phyloP scores from a whole-genome alignment of 2,888 invertebrate genomes.

The Ormyrus rosae region DNA sequence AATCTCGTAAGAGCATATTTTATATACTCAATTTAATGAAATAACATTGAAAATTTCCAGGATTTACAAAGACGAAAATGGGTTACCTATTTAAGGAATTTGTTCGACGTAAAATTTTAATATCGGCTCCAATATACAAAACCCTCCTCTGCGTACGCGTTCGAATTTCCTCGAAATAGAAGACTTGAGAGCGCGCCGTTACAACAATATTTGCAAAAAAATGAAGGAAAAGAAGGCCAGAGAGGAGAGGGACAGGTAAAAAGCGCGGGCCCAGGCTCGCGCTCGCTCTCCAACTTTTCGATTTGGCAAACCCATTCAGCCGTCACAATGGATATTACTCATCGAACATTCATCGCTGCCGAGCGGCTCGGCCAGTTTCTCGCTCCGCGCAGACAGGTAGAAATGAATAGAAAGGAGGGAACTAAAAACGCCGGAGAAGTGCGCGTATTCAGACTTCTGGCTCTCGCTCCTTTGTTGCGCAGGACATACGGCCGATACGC shows the following conservation, averaged over 20 bases:
- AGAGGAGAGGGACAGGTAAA: neutral
- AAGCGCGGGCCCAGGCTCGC: neutral
- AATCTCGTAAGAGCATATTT: too few species aligned
- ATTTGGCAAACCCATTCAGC: constrained; percentile 43
- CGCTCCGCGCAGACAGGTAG: constrained; percentile 35
- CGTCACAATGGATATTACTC: constrained; percentile 51
- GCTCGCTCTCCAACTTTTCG: constrained; percentile 37
- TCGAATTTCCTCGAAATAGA: neutral
- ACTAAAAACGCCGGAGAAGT: constrained; percentile 8
- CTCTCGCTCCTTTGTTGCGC: constrained; percentile 35
- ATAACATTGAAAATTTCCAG: too few species aligned
- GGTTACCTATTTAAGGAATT: neutral
- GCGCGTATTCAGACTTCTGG: constrained; percentile 11
- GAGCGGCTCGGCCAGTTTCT: neutral
- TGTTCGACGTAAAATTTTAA: neutral
- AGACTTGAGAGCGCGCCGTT: neutral
- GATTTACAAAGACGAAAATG: too few species aligned
- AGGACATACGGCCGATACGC: constrained; percentile 4
- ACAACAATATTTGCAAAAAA: neutral
- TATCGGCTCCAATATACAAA: neutral
- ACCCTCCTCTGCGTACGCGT: too few species aligned
- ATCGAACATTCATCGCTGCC: constrained; percentile 49
- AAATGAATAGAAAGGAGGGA: neutral
- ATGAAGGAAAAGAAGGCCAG: neutral
- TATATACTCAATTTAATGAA: too few species aligned